Conservation (phyloP, 2,113 vertebrate genomes). For the Menura novaehollandiae region DNA sequence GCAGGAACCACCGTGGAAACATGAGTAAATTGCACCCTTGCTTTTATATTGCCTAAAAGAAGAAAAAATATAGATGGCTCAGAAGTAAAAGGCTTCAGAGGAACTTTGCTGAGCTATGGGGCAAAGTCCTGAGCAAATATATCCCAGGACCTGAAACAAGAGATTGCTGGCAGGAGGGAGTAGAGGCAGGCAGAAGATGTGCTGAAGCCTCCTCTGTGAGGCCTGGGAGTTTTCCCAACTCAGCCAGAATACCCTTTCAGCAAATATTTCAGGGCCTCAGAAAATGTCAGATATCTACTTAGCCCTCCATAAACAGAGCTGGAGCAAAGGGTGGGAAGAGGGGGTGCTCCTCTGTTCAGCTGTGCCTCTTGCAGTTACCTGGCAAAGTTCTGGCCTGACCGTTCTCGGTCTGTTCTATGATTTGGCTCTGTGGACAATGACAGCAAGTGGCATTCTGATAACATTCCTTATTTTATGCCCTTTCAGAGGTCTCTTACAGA, state of each 20-base stretch:
- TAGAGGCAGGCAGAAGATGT: not conserved
- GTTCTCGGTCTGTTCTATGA: rapidly evolving
- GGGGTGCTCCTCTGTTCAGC: not conserved
- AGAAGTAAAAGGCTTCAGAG: not conserved
- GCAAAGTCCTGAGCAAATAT: not conserved
- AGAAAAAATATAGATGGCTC: not conserved
- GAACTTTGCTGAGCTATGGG: not conserved
- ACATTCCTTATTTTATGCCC: not conserved
- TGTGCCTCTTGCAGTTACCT: not conserved
- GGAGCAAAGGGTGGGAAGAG: not conserved
- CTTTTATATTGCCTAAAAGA: not conserved
- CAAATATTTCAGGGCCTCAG: not conserved
- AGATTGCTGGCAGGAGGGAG: not conserved
- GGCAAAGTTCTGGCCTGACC: not conserved
- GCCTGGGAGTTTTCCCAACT: not conserved
- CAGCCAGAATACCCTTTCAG: not conserved
- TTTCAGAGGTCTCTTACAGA: not conserved
- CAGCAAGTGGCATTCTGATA: not conserved
- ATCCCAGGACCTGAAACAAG: not conserved
- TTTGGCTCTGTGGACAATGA: not conserved
- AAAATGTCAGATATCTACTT: not conserved
- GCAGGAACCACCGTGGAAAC: not conserved
- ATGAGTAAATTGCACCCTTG: not conserved
- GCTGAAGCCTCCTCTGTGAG: not conserved
- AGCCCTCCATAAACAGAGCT: not conserved